A percentile compares a stretch with the other conserved stretches of the same genome.
phyloP scores from a whole-genome alignment of 1,140 invertebrate species.

The Pseudobourletiella spinata region DNA sequence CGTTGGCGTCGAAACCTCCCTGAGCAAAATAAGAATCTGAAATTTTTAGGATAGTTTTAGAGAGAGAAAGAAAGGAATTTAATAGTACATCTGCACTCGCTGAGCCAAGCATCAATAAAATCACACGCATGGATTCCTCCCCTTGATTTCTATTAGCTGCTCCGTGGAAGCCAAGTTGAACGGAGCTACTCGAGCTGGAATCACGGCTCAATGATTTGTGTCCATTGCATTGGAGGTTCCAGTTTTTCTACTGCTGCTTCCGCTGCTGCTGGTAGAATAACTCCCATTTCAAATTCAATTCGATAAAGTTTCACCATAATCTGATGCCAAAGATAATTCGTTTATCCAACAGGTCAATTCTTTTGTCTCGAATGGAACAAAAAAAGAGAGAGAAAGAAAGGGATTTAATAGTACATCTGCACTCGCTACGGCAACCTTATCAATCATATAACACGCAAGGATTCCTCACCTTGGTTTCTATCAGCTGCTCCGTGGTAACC shows the following conservation, averaged over 20 bases:
- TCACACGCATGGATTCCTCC: constrained; percentile 30
- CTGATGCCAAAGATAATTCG: constrained; percentile 67
- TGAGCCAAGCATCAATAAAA: too few species aligned
- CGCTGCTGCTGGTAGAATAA: background rate
- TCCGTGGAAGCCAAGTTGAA: constrained; percentile 68
- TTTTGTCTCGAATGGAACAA: constrained; percentile 6
- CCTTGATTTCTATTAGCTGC: constrained; percentile 56
- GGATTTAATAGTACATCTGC: too few species aligned
- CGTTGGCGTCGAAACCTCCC: constrained; percentile 41
- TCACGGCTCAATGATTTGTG: too few species aligned
- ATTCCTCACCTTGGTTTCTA: constrained; percentile 52
- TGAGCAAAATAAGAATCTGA: too few species aligned
- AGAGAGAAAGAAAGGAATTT: constrained; percentile 82
- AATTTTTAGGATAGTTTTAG: constrained; percentile 84
- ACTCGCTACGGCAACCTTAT: too few species aligned
- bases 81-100: too few species aligned
- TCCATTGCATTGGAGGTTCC: constrained; percentile 10
- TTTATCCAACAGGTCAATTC: constrained; percentile 62
- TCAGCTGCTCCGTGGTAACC: constrained; percentile 56
- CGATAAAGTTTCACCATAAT: constrained; percentile 73
- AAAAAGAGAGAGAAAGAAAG: too few species aligned
- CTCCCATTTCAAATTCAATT: constrained; percentile 44
- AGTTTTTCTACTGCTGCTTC: background rate
- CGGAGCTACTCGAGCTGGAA: too few species aligned
- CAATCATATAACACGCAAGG: background rate